phyloP scores from a whole-genome alignment of 92 coral and sea anemone species.

The Heliopora coerulea region DNA sequence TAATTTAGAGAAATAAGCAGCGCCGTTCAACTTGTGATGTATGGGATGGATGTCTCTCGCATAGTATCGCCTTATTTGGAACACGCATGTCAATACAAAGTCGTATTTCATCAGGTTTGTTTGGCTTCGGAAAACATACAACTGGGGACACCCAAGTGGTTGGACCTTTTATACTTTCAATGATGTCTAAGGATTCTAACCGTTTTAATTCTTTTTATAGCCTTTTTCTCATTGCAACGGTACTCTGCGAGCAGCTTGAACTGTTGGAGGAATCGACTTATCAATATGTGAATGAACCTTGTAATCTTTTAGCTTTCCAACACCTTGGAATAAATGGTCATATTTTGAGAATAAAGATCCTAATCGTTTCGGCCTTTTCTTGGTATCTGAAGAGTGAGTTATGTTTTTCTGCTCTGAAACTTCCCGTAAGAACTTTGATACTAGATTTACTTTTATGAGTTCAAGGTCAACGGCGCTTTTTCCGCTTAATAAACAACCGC shows the following conservation, averaged over 20 bases:
- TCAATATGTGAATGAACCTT: slow-evolving; percentile 5
- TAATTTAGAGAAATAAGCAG: background rate
- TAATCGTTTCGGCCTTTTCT: background rate
- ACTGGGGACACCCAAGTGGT: slow-evolving; percentile 24
- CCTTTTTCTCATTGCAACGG: background rate
- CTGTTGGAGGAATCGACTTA: background rate
- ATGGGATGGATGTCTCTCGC: background rate
- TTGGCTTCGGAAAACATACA: slow-evolving; percentile 6
- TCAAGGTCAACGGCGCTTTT: too few relatives aligned
- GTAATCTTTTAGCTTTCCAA: background rate
- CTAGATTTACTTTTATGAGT: too few relatives aligned
- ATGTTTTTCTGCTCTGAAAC: too few relatives aligned
- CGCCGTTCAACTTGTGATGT: slow-evolving; percentile 6
- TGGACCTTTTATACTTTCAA: background rate
- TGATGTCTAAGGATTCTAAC: background rate
- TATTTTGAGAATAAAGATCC: background rate
- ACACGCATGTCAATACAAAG: slow-evolving; percentile 23
- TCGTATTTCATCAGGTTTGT: slow-evolving; percentile 13
- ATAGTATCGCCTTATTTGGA: background rate
- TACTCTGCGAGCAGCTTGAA: background rate
- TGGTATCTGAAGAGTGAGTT: background rate
- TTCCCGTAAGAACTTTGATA: too few relatives aligned
- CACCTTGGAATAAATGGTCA: slow-evolving; percentile 1
- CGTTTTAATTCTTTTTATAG: slow-evolving; percentile 1
- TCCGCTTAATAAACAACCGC: too few relatives aligned